Conservation (phyloP, 1,140 invertebrate species). For the Drosophila watanabei region DNA sequence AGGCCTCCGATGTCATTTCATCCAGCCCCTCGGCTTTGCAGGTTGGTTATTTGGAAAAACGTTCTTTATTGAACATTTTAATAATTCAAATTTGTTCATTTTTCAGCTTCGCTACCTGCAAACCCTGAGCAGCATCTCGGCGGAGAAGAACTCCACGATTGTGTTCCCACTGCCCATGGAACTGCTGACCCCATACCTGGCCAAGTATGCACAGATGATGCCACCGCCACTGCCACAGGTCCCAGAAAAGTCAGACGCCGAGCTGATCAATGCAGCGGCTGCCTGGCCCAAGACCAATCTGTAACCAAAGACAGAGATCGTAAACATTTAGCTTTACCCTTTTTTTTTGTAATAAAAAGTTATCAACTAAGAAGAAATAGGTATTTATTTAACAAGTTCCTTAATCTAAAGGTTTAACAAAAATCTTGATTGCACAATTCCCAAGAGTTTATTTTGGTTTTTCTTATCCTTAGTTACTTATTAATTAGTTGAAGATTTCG, state of each 20-base stretch:
- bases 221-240: conserved; percentile 2
- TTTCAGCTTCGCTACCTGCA: conserved; percentile 83
- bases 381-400: background rate
- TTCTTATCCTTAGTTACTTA: no score
- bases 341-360: conserved; percentile 15
- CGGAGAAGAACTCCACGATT: conserved; percentile 97
- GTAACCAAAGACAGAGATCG: conserved; percentile 9
- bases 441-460: no score
- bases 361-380: background rate
- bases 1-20: conserved; percentile 96
- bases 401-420: no score
- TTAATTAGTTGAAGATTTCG: no score
- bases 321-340: background rate
- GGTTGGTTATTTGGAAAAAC: conserved; percentile 24
- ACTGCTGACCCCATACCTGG: conserved; percentile 86
- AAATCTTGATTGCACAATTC: no score
- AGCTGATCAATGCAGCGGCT: conserved; percentile 19
- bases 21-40: conserved; percentile 93
- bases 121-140: conserved; percentile 94
- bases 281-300: conserved; percentile 52
- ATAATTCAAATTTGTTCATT: background rate
- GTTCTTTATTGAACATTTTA: background rate
- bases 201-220: conserved; percentile 65
- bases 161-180: conserved; percentile 96
- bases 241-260: conserved; percentile 16